phyloP scores from a whole-genome alignment of 2,113 vertebrate species.

The Sula dactylatra region DNA sequence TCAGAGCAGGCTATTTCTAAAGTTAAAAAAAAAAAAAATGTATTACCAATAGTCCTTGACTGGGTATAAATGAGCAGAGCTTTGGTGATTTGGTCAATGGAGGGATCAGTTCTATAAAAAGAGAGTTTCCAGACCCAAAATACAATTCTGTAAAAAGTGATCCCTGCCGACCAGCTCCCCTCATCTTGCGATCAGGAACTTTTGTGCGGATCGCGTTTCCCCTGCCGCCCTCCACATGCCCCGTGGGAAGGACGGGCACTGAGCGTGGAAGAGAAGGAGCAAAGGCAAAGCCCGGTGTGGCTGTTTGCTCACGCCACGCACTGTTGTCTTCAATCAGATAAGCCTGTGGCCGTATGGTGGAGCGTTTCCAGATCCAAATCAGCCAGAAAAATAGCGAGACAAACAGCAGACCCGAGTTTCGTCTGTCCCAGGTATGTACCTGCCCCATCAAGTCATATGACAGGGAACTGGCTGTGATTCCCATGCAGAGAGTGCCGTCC shows the following conservation, averaged over 20 bases:
- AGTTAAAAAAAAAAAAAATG: too few relatives aligned
- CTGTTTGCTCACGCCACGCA: conserved; percentile 14
- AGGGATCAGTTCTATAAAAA: too few relatives aligned
- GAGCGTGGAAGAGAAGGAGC: neutral
- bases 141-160: fast-evolving
- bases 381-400: neutral
- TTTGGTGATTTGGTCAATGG: neutral
- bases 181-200: neutral
- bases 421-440: neutral
- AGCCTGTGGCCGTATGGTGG: neutral
- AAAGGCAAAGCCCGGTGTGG: neutral
- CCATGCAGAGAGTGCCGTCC: neutral
- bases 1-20: neutral
- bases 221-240: neutral
- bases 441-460: neutral
- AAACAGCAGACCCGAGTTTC: conserved; percentile 11
- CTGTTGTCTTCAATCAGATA: conserved; percentile 44
- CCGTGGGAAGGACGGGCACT: neutral
- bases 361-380: conserved; percentile 8
- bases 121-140: neutral
- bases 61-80: neutral
- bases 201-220: neutral
- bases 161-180: neutral
- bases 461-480: neutral
- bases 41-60: neutral